Evolutionary conservation across 2,797 vertebrate genomes (phyloP), one percentile per base, ranked within the genome.

Genomic region (Miichthys miiuy): DNA sequence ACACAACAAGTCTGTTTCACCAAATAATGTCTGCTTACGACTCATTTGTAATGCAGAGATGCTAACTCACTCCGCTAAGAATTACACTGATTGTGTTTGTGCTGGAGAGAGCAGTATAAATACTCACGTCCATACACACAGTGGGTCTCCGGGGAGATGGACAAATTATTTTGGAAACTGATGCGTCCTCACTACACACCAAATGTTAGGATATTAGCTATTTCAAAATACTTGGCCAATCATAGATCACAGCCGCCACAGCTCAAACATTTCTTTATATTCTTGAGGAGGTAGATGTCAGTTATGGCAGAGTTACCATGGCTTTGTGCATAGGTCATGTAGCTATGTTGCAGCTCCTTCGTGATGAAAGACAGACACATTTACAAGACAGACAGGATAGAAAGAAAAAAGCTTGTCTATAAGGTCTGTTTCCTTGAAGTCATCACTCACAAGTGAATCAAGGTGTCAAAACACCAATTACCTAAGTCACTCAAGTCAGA

Each of bases 1-100:
- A 90, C 65, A 82, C 74, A 82, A 80, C 77, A 78, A 77, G 74
- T 72, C 48, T 80, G 68, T 88, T 86, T 84, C 20, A 1, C 68
- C 60, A 79, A 86, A 83, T 79, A 83, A 71, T 62, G 58, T 85
- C 60, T n/a, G 6, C 54, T 56, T 51, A 48, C 42, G 60, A 5
- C 47, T 80, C 55, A 61, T 79, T 80, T 81, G 63, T 70, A 71
- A 81, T 50, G 23, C 66, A 81, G 78, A 85, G 46, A 86, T 56
- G 25, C 18, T 65, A 80, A 38, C 12, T 76, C 57, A 55, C 16
- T 71, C 83, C 1, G 1, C 17, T 68, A 23, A 72, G n/a, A 70
- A 56, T 76, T 51, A 17, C 23, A 64, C 44, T 73, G 44, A 76
- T 77, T 81, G 30, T 68, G 44, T 18, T 38, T 27, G 34, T 55